Base-by-base conservation (phyloP, 2,113 vertebrate species). In the Glareola pratincola region DNA sequence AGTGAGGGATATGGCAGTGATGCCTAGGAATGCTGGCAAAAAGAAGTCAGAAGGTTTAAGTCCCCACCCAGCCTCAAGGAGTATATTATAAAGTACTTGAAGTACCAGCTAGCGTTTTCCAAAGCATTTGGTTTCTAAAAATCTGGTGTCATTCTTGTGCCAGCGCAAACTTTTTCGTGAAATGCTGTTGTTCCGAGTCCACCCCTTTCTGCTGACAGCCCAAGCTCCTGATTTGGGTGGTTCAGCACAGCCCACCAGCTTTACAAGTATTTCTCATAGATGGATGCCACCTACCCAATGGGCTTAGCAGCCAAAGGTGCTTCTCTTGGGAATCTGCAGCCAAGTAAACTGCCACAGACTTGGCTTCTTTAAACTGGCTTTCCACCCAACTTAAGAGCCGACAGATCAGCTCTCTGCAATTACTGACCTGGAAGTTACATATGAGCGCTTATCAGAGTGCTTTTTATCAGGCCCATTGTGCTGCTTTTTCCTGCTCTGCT, bases 401-500 rank as follows among this genome's bases (percentile, higher is more conserved):
- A 39, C 21, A n/a, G 57, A 45, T 66, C 36, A 56, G 47, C 22
- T 60, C 24, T 67, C 64, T 47, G 15, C 53, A 57, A 34, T 30
- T 41, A 13, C 36, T 41, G 62, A 76, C 34, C 85, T 92, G 91
- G 36, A 88, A 90, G 62, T 75, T 51, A 4, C 51, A 90, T 71
- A 48, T 43, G 12, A 45, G 36, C 30, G 56, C 48, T 96, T 91
- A 92, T 95, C 90, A 77, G 72, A 41, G 26, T 6, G 23, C 26
- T 78, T 68, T 85, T 72, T 83, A 43, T 63, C 43, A 48, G 90
- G 51, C 41, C 67, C 21, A 79, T 95, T 95, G 85, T 90, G 85
- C 45, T 83, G 62, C 67, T 92, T 72, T 72, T 96, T 94, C 94
- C 94, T 95, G 71, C 45, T 45, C 36, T 53, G 53, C 26, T 92